Percentiles rank a stretch among this genome's conserved stretches.
Conservation (phyloP, 2,797 vertebrate species). For the Tinamus major region DNA sequence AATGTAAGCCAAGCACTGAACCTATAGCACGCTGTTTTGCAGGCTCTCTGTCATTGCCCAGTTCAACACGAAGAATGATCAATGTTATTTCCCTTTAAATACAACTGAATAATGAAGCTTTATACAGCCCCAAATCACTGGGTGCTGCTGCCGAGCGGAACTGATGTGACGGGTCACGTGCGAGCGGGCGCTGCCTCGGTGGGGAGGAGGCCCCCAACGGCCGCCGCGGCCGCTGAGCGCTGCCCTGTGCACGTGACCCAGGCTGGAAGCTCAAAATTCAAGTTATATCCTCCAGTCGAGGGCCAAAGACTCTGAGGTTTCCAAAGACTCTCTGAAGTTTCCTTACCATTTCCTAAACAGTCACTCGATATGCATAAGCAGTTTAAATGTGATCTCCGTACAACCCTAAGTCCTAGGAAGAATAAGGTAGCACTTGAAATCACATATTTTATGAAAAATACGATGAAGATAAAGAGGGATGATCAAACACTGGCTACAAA, state of each 20-base stretch:
- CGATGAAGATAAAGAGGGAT: neutral
- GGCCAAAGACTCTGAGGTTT: neutral
- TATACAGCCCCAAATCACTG: neutral
- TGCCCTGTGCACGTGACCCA: neutral
- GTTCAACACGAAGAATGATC: neutral
- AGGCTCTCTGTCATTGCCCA: neutral
- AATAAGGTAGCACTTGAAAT: neutral
- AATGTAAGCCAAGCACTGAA: neutral
- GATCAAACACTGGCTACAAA: neutral
- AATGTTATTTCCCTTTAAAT: neutral
- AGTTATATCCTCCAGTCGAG: neutral
- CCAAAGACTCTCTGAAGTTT: neutral
- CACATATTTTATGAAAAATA: neutral
- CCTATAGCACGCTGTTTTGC: neutral
- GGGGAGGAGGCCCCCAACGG: neutral
- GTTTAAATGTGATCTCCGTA: neutral
- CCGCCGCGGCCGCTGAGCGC: neutral
- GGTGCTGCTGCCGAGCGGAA: neutral
- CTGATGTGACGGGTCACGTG: accelerated
- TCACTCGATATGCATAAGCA: accelerated
- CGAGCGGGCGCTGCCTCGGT: neutral
- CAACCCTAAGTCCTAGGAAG: neutral
- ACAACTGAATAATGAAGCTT: neutral
- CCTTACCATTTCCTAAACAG: neutral
- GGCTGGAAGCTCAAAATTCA: neutral